Evolutionary conservation across 2,797 vertebrate genomes (phyloP), one percentile per base, ranked within the genome.

Genomic region (Morus bassanus): DNA sequence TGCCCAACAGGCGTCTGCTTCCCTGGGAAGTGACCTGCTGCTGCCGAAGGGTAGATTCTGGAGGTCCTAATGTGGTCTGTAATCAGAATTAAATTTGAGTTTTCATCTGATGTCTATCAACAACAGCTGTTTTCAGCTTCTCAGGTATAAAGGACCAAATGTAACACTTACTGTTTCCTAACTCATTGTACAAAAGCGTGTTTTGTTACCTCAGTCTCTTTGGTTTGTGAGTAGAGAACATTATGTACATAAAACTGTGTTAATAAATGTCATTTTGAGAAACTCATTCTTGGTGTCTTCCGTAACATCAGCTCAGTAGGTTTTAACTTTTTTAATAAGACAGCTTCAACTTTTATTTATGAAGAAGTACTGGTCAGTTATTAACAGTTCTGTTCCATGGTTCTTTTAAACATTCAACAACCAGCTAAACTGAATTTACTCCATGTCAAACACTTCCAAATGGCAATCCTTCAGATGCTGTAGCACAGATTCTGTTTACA

Each of bases 91-190:
- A 74, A 96, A 87, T 77, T 43, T 92, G 85, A 96, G 74, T 94
- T 97, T 90, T 91, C 94, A 91, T 93, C 96, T 25, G 83, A 86
- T 14, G 22, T 91, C 96, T 91, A 95, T 92, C 90, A 83, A 82
- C 94, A 97, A 96, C 88, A 96, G 95, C 95, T 95, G 85, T 96
- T 95, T 96, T 97, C 95, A 98, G 93, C 97, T 97, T 98, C 98
- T 98, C 98, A 98, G 98, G 98, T 98, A 98, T 96, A 97, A 97
- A 97, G 91, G 96, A 98, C 97, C 97, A 98, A 98, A 96, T 96
- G 88, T 97, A 97, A 97, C 75, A 92, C 96, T 96, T 97, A 25
- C 57, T 56, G 77, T 97, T 96, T 94, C 97, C 96, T 94, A 87
- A 96, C 84, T 96, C 81, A 84, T 95, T 98, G 97, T 98, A 95